phyloP scores from a whole-genome alignment of 2,888 invertebrate species.

The Erebia ligea region DNA sequence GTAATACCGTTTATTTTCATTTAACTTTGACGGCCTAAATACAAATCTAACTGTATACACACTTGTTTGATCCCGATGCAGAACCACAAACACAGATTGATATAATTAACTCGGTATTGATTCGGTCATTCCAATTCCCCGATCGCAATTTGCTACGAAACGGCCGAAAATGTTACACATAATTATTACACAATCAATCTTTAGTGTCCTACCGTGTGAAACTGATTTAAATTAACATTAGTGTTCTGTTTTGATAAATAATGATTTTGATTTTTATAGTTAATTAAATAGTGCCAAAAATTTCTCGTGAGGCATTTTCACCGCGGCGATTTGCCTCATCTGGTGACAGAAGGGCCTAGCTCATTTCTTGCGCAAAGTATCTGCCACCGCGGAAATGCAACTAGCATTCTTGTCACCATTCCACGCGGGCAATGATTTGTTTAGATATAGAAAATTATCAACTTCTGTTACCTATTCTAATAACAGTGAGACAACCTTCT shows the following conservation, averaged over 20 bases:
- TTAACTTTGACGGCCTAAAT: slow-evolving; percentile 9
- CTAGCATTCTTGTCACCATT: too few relatives aligned
- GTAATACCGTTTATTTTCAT: slow-evolving; percentile 9
- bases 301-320: neutral
- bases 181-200: slow-evolving; percentile 2
- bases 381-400: too few relatives aligned
- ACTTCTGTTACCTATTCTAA: too few relatives aligned
- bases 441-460: too few relatives aligned
- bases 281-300: neutral
- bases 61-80: slow-evolving; percentile 38
- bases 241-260: neutral
- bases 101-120: slow-evolving; percentile 62
- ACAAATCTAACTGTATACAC: neutral
- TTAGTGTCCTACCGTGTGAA: neutral
- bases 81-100: slow-evolving; percentile 59
- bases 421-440: too few relatives aligned
- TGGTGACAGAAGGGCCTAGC: too few relatives aligned
- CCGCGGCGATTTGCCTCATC: too few relatives aligned
- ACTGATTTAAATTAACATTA: neutral
- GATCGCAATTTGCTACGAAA: slow-evolving; percentile 31
- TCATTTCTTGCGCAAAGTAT: too few relatives aligned
- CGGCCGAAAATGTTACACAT: slow-evolving; percentile 10
- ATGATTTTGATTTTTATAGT: neutral
- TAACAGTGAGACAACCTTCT: too few relatives aligned
- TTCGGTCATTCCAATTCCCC: slow-evolving; percentile 50